Evolutionary conservation across 2,113 vertebrate genomes (phyloP).

Genomic region (Rissa tridactyla): DNA sequence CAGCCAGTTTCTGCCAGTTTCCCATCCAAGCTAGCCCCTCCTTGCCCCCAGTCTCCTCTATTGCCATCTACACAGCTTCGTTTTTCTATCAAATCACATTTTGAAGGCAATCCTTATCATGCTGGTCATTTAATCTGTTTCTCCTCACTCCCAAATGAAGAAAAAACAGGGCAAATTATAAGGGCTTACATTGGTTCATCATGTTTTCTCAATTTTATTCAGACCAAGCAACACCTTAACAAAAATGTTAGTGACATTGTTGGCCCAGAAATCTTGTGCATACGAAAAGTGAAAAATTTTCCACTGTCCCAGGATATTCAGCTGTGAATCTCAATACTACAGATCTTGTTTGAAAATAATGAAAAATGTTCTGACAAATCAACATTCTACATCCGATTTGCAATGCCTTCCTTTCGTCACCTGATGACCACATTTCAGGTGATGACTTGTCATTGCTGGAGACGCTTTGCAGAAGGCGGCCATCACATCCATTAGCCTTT

Average conservation of each 20-base stretch:
- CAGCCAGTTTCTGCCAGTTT: neutral
- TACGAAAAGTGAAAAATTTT: neutral
- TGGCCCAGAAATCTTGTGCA: neutral
- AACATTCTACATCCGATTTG: neutral
- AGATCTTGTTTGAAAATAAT: neutral
- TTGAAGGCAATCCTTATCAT: neutral
- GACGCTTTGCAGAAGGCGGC: neutral
- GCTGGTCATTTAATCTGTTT: neutral
- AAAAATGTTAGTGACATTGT: neutral
- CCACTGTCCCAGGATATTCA: neutral
- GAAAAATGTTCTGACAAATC: neutral
- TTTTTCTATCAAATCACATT: neutral
- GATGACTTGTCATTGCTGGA: neutral
- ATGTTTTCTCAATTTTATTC: neutral
- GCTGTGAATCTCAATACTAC: neutral
- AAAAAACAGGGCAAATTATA: neutral
- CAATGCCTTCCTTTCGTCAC: neutral
- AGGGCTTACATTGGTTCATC: neutral
- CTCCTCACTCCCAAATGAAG: neutral
- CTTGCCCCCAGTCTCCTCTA: neutral
- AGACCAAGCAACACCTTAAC: neutral
- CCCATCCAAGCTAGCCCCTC: neutral
- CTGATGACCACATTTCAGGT: neutral
- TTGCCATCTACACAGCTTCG: neutral
- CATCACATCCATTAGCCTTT: neutral